Evolutionary conservation across 2,113 vertebrate species (phyloP).

Genomic region (Vombatus ursinus): DNA sequence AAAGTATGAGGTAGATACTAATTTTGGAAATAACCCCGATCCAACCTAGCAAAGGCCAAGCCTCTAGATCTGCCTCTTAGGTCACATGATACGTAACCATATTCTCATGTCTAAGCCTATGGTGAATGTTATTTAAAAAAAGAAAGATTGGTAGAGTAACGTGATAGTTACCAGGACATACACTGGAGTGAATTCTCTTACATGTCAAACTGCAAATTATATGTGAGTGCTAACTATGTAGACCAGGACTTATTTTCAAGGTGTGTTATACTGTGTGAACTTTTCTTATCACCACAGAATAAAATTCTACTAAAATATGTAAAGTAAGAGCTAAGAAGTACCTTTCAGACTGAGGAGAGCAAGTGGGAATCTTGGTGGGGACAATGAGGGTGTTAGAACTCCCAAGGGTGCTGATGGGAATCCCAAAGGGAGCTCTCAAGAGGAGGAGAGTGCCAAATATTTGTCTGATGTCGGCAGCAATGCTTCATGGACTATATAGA

Average conservation of each 20-base stretch:
- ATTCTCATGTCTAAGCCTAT: neutral
- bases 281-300: neutral
- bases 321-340: neutral
- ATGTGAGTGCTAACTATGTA: neutral
- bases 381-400: neutral
- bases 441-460: neutral
- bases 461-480: neutral
- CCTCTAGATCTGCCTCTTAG: neutral
- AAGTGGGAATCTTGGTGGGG: neutral
- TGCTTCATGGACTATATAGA: neutral
- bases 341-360: neutral
- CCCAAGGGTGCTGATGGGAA: neutral
- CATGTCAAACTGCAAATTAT: neutral
- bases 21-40: neutral
- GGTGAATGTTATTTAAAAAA: neutral
- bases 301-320: neutral
- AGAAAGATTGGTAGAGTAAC: neutral
- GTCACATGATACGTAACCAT: neutral
- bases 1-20: neutral
- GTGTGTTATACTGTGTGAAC: fast-evolving
- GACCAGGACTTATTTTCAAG: neutral
- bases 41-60: neutral
- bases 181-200: neutral
- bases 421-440: neutral
- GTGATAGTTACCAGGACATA: neutral